phyloP scores from a whole-genome alignment of 2,113 vertebrate species.

The Cariama cristata region DNA sequence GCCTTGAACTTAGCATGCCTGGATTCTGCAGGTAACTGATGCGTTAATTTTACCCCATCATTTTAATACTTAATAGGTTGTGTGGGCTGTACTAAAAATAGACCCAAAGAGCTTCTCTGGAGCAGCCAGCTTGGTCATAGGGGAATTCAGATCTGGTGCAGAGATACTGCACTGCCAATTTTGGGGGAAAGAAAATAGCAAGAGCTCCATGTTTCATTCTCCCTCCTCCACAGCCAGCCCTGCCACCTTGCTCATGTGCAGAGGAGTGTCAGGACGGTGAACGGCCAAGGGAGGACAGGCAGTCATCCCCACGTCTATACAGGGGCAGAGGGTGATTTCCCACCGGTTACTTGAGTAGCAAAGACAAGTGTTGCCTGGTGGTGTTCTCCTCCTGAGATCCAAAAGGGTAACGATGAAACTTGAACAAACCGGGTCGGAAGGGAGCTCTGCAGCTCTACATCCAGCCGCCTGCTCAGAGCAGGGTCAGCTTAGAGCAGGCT shows the following conservation, averaged over 20 bases:
- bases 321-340: not conserved
- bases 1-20: not conserved
- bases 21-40: not conserved
- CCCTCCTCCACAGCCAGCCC: not conserved
- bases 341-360: rapidly evolving
- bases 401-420: too few species aligned
- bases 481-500: not conserved
- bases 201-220: not conserved
- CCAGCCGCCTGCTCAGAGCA: not conserved
- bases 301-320: rapidly evolving
- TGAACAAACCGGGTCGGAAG: not conserved
- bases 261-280: rapidly evolving
- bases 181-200: not conserved
- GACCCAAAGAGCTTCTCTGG: not conserved
- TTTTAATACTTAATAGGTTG: not conserved
- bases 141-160: not conserved
- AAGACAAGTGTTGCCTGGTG: not conserved
- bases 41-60: not conserved
- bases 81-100: not conserved
- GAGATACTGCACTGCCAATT: rapidly evolving
- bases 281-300: rapidly evolving
- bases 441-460: not conserved
- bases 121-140: not conserved
- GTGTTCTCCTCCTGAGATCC: not conserved
- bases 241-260: not conserved